phyloP scores from a whole-genome alignment of 2,113 vertebrate species.

The Aphyosemion australe region DNA sequence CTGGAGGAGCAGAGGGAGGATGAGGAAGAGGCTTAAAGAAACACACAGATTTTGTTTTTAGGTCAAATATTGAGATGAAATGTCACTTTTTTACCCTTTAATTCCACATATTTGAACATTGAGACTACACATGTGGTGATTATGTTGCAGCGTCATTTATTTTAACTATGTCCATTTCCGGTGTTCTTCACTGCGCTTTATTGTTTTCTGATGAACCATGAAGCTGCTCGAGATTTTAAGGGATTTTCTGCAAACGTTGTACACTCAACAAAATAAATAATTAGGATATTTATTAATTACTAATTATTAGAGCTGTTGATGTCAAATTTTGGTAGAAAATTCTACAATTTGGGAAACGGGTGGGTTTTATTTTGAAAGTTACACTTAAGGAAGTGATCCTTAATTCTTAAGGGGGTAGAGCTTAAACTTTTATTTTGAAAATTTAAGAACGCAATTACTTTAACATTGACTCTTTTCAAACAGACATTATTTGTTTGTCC shows the following conservation, averaged over 20 bases:
- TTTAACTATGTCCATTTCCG: neutral
- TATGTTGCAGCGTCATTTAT: neutral
- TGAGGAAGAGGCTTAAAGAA: neutral
- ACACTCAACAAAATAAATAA: too few species aligned
- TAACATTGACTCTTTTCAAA: too few species aligned
- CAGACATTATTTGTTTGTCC: too few species aligned
- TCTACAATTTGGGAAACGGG: too few species aligned
- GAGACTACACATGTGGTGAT: neutral
- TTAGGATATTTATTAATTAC: too few species aligned
- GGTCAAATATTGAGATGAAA: neutral
- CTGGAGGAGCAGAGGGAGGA: neutral
- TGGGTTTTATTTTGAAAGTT: too few species aligned
- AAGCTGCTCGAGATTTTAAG: neutral
- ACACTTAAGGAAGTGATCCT: too few species aligned
- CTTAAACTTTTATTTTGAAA: too few species aligned
- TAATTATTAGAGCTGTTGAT: too few species aligned
- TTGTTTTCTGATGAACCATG: neutral
- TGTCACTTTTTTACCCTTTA: neutral
- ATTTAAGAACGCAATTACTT: too few species aligned
- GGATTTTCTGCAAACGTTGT: neutral
- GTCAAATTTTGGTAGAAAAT: too few species aligned
- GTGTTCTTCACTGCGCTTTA: neutral
- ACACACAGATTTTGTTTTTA: neutral
- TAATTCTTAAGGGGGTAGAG: too few species aligned
- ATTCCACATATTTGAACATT: neutral